phyloP scores from a whole-genome alignment of 2,888 invertebrate species.

The Callinectes sapidus region DNA sequence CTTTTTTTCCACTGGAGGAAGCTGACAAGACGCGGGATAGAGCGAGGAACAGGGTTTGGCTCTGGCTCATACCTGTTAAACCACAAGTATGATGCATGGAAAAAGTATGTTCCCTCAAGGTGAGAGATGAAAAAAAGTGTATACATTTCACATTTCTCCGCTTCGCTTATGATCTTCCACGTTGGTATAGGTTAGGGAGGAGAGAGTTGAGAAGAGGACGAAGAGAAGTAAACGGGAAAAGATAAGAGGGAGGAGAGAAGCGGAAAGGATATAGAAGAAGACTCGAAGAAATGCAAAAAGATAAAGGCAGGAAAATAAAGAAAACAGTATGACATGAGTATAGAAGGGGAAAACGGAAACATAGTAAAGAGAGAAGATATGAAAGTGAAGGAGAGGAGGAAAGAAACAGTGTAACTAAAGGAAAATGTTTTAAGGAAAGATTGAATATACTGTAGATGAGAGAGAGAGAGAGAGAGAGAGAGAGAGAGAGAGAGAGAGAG shows the following conservation, averaged over 20 bases:
- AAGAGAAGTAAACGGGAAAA: neutral
- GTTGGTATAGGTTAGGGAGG: constrained; percentile 4
- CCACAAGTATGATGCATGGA: constrained; percentile 9
- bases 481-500: neutral
- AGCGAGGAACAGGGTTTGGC: neutral
- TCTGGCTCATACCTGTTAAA: neutral
- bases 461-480: neutral
- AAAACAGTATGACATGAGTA: neutral
- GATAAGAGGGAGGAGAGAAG: neutral
- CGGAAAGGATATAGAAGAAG: neutral
- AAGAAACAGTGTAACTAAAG: neutral
- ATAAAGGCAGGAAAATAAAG: neutral
- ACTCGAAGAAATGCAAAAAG: neutral
- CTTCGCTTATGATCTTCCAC: neutral
- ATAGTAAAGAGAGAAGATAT: neutral
- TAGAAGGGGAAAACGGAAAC: neutral
- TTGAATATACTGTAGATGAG: neutral
- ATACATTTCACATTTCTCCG: neutral
- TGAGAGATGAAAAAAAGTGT: neutral
- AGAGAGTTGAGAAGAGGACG: neutral
- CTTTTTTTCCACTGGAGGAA: neutral
- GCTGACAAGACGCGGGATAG: neutral
- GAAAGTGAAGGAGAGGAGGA: neutral
- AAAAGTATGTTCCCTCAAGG: constrained; percentile 2
- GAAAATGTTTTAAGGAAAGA: neutral